phyloP scores from a whole-genome alignment of 2,797 vertebrate genomes.

The Rallus crepitans region DNA sequence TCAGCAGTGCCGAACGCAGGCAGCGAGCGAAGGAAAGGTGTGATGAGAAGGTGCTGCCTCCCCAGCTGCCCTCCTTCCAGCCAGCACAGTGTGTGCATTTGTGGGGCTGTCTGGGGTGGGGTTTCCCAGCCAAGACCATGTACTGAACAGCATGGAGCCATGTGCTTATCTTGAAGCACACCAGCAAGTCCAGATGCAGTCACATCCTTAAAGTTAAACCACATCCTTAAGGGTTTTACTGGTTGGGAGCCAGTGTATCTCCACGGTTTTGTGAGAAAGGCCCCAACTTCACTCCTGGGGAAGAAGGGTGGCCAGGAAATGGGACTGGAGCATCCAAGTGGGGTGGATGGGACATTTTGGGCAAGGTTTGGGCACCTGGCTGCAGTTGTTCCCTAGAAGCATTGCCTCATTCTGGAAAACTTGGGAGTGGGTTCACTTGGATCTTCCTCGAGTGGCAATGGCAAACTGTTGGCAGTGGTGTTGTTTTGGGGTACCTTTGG shows the following conservation, averaged over 20 bases:
- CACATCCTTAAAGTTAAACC: background rate
- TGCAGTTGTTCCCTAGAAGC: background rate
- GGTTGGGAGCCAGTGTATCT: background rate
- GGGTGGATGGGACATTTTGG: background rate
- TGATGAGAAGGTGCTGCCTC: background rate
- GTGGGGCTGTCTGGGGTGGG: background rate
- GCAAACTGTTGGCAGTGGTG: background rate
- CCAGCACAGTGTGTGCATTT: accelerated
- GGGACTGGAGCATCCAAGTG: background rate
- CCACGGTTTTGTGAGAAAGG: background rate
- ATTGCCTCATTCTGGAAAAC: background rate
- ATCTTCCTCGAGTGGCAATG: background rate
- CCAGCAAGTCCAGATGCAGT: background rate
- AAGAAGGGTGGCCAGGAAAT: accelerated
- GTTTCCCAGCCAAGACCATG: background rate
- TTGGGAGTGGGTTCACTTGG: background rate
- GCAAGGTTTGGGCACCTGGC: background rate
- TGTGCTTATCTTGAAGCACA: background rate
- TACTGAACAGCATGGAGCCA: background rate
- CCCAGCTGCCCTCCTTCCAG: background rate
- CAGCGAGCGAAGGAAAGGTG: background rate
- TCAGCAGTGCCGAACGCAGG: background rate
- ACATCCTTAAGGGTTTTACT: background rate
- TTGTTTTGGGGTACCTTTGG: background rate
- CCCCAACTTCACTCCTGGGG: accelerated